phyloP scores from a whole-genome alignment of 2,113 vertebrate genomes.

The Limanda limanda region DNA sequence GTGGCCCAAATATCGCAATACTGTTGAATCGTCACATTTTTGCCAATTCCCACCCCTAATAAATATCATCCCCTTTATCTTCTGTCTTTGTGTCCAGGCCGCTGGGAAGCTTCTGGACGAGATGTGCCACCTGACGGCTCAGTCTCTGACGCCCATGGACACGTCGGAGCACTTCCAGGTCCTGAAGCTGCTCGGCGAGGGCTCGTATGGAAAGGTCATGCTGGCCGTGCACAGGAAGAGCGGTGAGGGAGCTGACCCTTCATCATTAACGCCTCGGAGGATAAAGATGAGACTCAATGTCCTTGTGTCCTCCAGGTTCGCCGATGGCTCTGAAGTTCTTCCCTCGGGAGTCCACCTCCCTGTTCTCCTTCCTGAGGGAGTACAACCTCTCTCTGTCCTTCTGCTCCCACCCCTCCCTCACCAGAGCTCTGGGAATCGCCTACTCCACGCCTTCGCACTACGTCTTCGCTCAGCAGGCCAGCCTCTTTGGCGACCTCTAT shows the following conservation, averaged over 20 bases:
- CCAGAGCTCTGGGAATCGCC: conserved; percentile 84
- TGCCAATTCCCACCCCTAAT: no score
- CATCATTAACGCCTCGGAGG: fast-evolving
- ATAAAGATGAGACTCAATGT: fast-evolving
- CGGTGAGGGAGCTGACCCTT: conserved; percentile 66
- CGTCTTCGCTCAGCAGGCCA: conserved; percentile 87
- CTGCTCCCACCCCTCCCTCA: conserved; percentile 85
- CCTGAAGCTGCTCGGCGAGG: conserved; percentile 86
- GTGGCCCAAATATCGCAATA: no score
- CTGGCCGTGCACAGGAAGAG: conserved; percentile 83
- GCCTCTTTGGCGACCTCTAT: conserved; percentile 88
- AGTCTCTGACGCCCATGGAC: conserved; percentile 75
- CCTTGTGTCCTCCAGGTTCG: conserved; percentile 67
- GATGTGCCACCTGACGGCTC: conserved; percentile 82
- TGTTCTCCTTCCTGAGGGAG: conserved; percentile 86
- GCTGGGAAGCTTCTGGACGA: conserved; percentile 81
- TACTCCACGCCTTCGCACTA: conserved; percentile 86
- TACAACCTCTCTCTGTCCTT: conserved; percentile 88
- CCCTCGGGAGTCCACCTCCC: conserved; percentile 77
- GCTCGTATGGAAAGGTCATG: conserved; percentile 88
- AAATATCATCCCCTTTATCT: background rate
- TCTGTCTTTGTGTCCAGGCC: conserved; percentile 51
- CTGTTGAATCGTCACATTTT: no score
- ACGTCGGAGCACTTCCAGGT: conserved; percentile 83
- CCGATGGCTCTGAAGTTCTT: conserved; percentile 89